Evolutionary conservation across 2,888 invertebrate genomes (phyloP).

Genomic region (Tromatobia lineatoria): DNA sequence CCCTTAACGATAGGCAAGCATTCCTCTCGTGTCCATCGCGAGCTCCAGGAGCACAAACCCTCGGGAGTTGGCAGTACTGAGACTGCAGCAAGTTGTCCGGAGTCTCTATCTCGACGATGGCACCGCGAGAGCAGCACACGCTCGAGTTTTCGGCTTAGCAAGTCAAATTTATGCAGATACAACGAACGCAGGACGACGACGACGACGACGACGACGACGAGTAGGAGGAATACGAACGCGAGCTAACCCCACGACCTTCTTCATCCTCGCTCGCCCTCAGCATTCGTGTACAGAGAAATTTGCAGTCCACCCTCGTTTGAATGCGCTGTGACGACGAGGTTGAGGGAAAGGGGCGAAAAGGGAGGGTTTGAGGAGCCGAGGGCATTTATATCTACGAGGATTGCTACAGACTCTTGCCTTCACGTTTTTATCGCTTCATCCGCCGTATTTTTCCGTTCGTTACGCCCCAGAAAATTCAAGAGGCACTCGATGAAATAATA

Average conservation of each 20-base stretch:
- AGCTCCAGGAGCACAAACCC: not conserved
- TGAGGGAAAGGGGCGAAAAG: too few species aligned
- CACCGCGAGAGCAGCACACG: slow-evolving; percentile 61
- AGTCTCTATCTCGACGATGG: slow-evolving; percentile 35
- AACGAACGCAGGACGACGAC: slow-evolving; percentile 37
- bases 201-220: slow-evolving; percentile 41
- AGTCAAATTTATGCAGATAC: slow-evolving; percentile 84
- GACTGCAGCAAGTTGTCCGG: slow-evolving; percentile 21
- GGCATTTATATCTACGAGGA: slow-evolving; percentile 46
- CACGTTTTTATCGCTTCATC: slow-evolving; percentile 24
- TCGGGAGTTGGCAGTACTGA: not conserved
- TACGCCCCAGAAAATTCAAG: slow-evolving; percentile 10
- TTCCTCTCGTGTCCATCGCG: slow-evolving; percentile 40
- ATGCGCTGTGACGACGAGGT: not conserved
- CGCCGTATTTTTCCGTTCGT: slow-evolving; percentile 18
- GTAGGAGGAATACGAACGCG: slow-evolving; percentile 32
- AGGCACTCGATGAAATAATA: slow-evolving; percentile 23
- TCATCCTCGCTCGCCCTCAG: slow-evolving; percentile 4
- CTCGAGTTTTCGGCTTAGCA: slow-evolving; percentile 80
- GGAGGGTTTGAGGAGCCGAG: not conserved
- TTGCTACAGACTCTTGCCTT: slow-evolving; percentile 16
- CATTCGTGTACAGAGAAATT: slow-evolving; percentile 60
- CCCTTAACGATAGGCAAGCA: slow-evolving; percentile 39
- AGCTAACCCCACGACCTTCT: slow-evolving; percentile 60
- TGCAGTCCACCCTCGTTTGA: slow-evolving; percentile 53